Evolutionary conservation across 2,113 vertebrate species (phyloP).

Genomic region (Caranx ignobilis): DNA sequence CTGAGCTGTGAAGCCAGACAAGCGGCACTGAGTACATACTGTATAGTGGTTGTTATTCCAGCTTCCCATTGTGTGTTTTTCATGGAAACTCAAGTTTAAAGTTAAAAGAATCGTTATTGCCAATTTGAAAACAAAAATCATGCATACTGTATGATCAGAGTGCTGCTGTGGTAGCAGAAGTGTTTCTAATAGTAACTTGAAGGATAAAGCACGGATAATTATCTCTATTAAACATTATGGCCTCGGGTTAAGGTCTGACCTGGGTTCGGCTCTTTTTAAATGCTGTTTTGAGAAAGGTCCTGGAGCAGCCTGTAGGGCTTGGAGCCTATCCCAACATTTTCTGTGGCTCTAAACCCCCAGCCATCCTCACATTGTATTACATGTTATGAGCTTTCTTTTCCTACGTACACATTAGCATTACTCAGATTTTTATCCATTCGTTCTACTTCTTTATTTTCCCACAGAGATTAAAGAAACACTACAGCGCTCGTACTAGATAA

Average conservation of each 20-base stretch:
- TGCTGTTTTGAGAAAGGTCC: constrained; percentile 72
- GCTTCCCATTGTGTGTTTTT: constrained; percentile 30
- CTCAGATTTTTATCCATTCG: constrained; percentile 7
- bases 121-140: constrained; percentile 49
- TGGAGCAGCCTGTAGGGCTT: constrained; percentile 70
- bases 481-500: constrained; percentile 17
- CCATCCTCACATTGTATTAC: constrained; percentile 17
- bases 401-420: constrained; percentile 6
- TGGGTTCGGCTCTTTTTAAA: constrained; percentile 71
- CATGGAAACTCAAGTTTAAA: constrained; percentile 44
- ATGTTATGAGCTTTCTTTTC: constrained; percentile 13
- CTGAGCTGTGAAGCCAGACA: constrained; percentile 27
- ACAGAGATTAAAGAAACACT: constrained; percentile 22
- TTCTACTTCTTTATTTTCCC: constrained; percentile 31
- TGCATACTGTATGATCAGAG: not conserved
- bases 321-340: constrained; percentile 69
- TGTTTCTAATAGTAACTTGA: constrained; percentile 49
- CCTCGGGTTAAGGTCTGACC: constrained; percentile 78
- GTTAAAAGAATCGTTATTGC: constrained; percentile 52
- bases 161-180: constrained; percentile 22
- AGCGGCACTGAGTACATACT: constrained; percentile 30
- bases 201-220: constrained; percentile 63
- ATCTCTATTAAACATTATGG: constrained; percentile 77
- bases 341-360: constrained; percentile 28
- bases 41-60: constrained; percentile 12